Percentiles rank a stretch among this genome's conserved stretches.
phyloP scores from a whole-genome alignment of 1,140 invertebrate genomes.

The Hestina assimilis region DNA sequence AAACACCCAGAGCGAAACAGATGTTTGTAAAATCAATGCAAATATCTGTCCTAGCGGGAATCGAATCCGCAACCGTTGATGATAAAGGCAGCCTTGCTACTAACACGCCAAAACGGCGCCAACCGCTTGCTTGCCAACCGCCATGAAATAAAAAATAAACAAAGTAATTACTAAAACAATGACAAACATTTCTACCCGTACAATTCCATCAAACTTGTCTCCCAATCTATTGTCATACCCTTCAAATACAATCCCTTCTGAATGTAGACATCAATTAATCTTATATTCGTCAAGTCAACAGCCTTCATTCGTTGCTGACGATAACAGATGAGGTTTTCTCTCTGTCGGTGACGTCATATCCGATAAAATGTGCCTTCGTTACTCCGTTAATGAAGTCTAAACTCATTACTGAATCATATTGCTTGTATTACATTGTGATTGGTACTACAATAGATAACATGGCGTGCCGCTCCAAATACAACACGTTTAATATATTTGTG shows the following conservation, averaged over 20 bases:
- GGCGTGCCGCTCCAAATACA: no score
- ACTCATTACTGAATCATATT: slow-evolving; percentile 21
- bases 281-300: slow-evolving; percentile 20
- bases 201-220: slow-evolving; percentile 3
- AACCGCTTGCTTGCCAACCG: no score
- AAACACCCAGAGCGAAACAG: no score
- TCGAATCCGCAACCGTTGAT: no score
- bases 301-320: slow-evolving; percentile 2
- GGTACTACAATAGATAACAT: no score
- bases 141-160: no score
- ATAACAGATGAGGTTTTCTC: slow-evolving; percentile 18
- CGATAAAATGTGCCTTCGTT: slow-evolving; percentile 22
- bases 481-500: no score
- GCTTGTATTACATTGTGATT: no score
- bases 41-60: no score
- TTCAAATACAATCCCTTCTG: slow-evolving; percentile 8
- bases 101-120: no score
- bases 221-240: slow-evolving; percentile 1
- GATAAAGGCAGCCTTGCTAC: no score
- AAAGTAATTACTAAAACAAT: neutral
- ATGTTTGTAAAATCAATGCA: no score
- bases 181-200: neutral
- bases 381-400: slow-evolving; percentile 20
- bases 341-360: slow-evolving; percentile 13
- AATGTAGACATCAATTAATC: slow-evolving; percentile 19